phyloP scores from a whole-genome alignment of 1,140 invertebrate species.

The Aleiodes sp. region DNA sequence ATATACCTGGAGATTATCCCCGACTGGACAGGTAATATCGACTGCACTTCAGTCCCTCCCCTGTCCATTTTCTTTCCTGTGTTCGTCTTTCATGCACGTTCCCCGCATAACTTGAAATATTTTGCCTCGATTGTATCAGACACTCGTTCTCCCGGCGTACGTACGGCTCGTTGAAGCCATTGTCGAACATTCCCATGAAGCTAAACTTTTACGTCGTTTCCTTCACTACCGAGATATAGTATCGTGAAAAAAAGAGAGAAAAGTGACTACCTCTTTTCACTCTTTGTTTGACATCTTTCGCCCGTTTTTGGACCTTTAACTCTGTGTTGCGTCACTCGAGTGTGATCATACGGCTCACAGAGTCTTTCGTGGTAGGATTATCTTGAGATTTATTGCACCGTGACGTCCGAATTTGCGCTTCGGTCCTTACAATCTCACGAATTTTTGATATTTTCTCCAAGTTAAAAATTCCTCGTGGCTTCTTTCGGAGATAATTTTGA shows the following conservation, averaged over 20 bases:
- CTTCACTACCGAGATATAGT: neutral
- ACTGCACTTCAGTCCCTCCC: neutral
- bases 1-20: neutral
- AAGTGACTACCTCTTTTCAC: slow-evolving; percentile 17
- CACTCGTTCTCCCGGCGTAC: neutral
- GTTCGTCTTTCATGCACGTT: slow-evolving; percentile 22
- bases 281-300: slow-evolving; percentile 11
- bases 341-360: slow-evolving; percentile 11
- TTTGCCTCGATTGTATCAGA: slow-evolving; percentile 30
- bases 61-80: neutral
- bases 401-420: too few relatives aligned
- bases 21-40: slow-evolving; percentile 7
- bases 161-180: slow-evolving; percentile 48
- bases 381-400: too few relatives aligned
- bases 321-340: neutral
- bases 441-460: too few relatives aligned
- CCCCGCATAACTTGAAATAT: slow-evolving; percentile 44
- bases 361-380: neutral
- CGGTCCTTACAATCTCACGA: too few relatives aligned
- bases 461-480: too few relatives aligned
- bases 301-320: neutral
- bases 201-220: slow-evolving; percentile 15
- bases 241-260: neutral
- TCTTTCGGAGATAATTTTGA: too few relatives aligned
- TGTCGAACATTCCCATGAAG: slow-evolving; percentile 38